These are phyloP conservation scores for Agriotes lineatus DNA, from an alignment of 2,888 invertebrate species.

Conservation along the genomic window DNA sequence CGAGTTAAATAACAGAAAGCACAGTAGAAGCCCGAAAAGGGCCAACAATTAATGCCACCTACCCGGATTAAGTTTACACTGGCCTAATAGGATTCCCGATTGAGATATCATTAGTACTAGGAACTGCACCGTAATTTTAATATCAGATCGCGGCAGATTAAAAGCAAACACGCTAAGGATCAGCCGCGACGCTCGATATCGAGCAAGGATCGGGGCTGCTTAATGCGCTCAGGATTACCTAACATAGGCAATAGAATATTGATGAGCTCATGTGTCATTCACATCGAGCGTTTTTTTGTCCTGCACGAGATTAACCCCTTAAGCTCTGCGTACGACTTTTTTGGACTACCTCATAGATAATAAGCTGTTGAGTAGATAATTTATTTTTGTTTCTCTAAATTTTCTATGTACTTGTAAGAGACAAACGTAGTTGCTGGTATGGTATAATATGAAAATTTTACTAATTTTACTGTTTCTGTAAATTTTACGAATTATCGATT, in stretches of 20 bases:
- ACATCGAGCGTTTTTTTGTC: conserved; percentile 23
- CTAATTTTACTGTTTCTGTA: too few species aligned
- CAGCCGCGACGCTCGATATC: not conserved
- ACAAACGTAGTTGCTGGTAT: too few species aligned
- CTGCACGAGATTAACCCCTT: not conserved
- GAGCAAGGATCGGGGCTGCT: conserved; percentile 19
- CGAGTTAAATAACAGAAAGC: not conserved
- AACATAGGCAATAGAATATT: conserved; percentile 37
- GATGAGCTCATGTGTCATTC: conserved; percentile 36
- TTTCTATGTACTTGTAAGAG: too few species aligned
- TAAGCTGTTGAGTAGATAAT: too few species aligned
- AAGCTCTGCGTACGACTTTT: not conserved
- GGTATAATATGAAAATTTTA: too few species aligned
- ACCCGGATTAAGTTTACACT: not conserved
- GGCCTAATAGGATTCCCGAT: conserved; percentile 1
- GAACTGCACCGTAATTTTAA: conserved; percentile 12
- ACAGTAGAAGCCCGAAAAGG: not conserved
- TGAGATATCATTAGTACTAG: conserved; percentile 16
- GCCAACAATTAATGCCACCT: not conserved
- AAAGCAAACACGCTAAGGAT: conserved; percentile 23
- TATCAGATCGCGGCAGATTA: conserved; percentile 15
- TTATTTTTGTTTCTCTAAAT: too few species aligned
- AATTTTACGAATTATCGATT: too few species aligned
- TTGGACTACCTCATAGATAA: too few species aligned
- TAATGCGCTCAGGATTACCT: conserved; percentile 32